Evolutionary conservation across 2,888 invertebrate genomes (phyloP).

Genomic region (Nipponacmea schrenckii): DNA sequence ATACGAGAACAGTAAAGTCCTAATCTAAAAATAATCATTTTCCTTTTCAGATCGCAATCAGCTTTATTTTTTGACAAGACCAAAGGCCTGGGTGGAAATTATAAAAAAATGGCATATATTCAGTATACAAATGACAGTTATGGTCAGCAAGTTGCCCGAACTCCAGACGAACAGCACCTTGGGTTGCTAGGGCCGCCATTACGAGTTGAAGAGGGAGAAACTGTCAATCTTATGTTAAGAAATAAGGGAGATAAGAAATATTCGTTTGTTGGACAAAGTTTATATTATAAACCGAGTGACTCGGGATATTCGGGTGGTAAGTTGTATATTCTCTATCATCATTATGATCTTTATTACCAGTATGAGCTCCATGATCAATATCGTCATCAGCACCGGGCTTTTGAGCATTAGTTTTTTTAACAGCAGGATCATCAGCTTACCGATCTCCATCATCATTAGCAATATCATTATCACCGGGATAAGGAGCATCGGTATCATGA

Average conservation of each 20-base stretch:
- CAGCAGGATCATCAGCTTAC: no score
- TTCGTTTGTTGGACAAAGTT: conserved; percentile 38
- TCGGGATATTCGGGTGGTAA: neutral
- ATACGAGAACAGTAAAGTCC: no score
- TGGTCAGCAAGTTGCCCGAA: conserved; percentile 23
- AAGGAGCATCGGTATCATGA: no score
- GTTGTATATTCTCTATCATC: no score
- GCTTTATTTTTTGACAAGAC: conserved; percentile 27
- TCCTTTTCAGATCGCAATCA: conserved; percentile 29
- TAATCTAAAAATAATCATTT: no score
- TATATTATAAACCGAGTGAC: neutral
- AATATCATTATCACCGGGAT: no score
- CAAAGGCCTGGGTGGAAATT: conserved; percentile 37
- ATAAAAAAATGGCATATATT: conserved; percentile 41
- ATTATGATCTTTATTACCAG: no score
- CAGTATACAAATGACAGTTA: conserved; percentile 41
- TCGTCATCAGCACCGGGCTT: no score
- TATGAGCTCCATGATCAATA: no score
- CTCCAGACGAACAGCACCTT: conserved; percentile 30
- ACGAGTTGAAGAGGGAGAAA: conserved; percentile 47
- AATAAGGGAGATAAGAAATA: conserved; percentile 42
- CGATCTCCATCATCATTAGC: no score
- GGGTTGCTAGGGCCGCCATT: conserved; percentile 50
- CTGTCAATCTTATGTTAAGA: conserved; percentile 35
- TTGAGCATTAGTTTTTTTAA: no score